Percentiles rank a stretch among this genome's conserved stretches.
phyloP scores from a whole-genome alignment of 2,888 invertebrate species.

The Scaptomyza cyrtandrae region DNA sequence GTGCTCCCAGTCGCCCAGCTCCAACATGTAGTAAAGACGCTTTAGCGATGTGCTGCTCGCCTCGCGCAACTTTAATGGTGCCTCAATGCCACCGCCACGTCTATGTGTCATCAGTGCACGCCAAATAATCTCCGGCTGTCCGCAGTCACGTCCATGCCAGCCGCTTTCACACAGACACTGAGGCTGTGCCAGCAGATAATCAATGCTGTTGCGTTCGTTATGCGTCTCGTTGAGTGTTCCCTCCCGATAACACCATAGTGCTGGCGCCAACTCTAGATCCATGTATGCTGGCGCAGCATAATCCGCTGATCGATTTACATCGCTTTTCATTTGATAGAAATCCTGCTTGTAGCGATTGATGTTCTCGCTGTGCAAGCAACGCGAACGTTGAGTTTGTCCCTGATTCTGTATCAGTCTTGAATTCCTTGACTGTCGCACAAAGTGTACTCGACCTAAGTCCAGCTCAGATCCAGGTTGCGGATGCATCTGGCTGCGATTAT shows the following conservation, averaged over 20 bases:
- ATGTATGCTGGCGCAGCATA: conserved; percentile 60
- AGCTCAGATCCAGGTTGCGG: conserved; percentile 13
- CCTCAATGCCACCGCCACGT: conserved; percentile 80
- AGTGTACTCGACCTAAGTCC: conserved; percentile 58
- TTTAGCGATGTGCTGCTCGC: conserved; percentile 77
- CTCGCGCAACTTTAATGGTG: conserved; percentile 67
- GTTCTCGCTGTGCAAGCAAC: conserved; percentile 55
- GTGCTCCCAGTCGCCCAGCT: conserved; percentile 83
- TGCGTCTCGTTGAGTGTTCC: conserved; percentile 69
- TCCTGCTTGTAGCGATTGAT: conserved; percentile 67
- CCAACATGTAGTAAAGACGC: conserved; percentile 86
- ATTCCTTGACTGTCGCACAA: conserved; percentile 49
- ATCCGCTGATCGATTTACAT: conserved; percentile 62
- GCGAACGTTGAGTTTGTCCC: conserved; percentile 5
- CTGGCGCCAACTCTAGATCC: conserved; percentile 53
- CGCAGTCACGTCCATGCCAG: conserved; percentile 88
- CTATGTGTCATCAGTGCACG: conserved; percentile 86
- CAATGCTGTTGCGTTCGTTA: conserved; percentile 40
- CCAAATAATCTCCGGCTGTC: conserved; percentile 89
- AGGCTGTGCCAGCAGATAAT: conserved; percentile 59
- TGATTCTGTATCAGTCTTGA: conserved; percentile 1
- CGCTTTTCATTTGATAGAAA: conserved; percentile 67
- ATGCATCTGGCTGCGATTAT: conserved; percentile 49
- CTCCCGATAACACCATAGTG: conserved; percentile 79
- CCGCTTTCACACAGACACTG: conserved; percentile 87